These are phyloP conservation scores for Tenthredo amoena DNA, from an alignment of 2,888 invertebrate species.

Conservation along the genomic window DNA sequence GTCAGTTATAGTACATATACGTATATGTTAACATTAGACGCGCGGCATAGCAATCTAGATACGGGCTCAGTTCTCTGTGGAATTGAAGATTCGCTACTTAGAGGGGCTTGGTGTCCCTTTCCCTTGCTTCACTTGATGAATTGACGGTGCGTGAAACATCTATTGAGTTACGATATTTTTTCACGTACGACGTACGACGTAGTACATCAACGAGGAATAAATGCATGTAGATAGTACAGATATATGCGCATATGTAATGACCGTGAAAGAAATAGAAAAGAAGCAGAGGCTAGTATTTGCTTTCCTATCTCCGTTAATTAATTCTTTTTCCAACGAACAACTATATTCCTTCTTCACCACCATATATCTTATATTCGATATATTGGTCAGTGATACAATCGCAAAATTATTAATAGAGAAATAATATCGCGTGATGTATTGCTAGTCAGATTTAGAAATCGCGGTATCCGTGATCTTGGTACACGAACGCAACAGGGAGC, in stretches of 20 bases:
- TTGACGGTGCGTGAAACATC: neutral
- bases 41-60: neutral
- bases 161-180: neutral
- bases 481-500: conserved; percentile 4
- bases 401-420: neutral
- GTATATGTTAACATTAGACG: neutral
- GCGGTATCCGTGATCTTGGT: neutral
- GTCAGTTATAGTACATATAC: conserved; percentile 25
- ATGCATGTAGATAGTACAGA: neutral
- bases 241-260: neutral
- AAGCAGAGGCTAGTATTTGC: neutral
- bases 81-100: conserved; percentile 6
- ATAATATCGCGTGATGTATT: neutral
- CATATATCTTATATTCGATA: neutral
- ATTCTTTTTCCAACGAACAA: neutral
- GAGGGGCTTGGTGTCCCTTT: neutral
- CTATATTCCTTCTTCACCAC: neutral
- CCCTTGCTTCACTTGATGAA: neutral
- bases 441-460: conserved; percentile 13
- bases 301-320: neutral
- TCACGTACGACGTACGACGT: neutral
- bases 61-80: neutral
- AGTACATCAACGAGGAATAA: neutral
- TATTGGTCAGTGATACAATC: neutral
- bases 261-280: neutral